Percentiles rank a stretch among this genome's conserved stretches.
Conservation (phyloP, 2,113 vertebrate species). For the Polyodon spathula region DNA sequence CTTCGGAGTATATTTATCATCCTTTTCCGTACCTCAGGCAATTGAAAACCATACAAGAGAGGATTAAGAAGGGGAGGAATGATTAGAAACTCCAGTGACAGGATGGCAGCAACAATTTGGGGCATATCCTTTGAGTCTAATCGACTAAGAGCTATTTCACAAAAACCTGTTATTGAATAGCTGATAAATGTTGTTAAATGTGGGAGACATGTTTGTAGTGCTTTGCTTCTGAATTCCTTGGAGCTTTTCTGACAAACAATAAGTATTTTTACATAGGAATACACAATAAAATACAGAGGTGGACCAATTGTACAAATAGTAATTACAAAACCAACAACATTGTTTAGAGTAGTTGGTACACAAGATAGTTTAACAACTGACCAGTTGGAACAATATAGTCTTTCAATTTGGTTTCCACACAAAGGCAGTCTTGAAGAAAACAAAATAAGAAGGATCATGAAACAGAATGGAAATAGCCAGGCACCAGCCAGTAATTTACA, state of each 20-base stretch:
- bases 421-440: too few species aligned
- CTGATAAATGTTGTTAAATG: constrained; percentile 24
- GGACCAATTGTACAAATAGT: too few species aligned
- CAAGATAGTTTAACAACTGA: too few species aligned
- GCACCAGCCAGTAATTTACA: too few species aligned
- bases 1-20: too few species aligned
- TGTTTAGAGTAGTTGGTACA: too few species aligned
- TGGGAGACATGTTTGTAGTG: constrained; percentile 26
- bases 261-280: constrained; percentile 12
- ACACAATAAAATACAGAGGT: too few species aligned
- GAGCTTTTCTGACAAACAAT: constrained; percentile 22
- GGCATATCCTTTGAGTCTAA: constrained; percentile 27
- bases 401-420: too few species aligned
- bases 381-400: too few species aligned
- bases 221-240: constrained; percentile 21
- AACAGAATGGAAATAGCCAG: too few species aligned
- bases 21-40: constrained; percentile 23
- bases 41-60: constrained; percentile 26
- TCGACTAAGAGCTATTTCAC: constrained; percentile 36
- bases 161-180: constrained; percentile 35
- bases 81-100: constrained; percentile 37
- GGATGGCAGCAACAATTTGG: constrained; percentile 26
- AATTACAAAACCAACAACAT: too few species aligned
- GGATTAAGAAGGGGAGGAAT: constrained; percentile 26
- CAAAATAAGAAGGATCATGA: too few species aligned